These are phyloP conservation scores for Leptopilina myrica DNA, from an alignment of 2,888 invertebrate species.

Conservation along the genomic window DNA sequence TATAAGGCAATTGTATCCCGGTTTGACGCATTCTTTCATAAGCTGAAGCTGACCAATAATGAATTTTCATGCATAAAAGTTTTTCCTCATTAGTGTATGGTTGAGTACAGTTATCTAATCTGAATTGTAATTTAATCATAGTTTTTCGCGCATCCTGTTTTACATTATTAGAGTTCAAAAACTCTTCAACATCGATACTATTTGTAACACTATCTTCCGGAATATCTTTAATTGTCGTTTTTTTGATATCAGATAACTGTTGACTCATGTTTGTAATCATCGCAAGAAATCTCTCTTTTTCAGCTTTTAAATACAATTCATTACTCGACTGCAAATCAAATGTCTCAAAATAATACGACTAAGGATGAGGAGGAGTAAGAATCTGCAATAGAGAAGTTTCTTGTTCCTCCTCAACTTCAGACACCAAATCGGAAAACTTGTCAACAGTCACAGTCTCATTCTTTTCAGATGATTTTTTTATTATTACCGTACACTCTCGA, in stretches of 20 bases:
- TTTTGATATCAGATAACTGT: too few species aligned
- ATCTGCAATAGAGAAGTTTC: neutral
- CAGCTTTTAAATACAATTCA: neutral
- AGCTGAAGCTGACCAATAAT: too few species aligned
- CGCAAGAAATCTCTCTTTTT: too few species aligned
- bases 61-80: too few species aligned
- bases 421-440: neutral
- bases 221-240: too few species aligned
- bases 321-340: neutral
- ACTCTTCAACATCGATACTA: neutral
- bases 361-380: neutral
- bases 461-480: neutral
- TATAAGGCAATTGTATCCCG: too few species aligned
- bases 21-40: too few species aligned
- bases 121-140: neutral
- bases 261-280: too few species aligned
- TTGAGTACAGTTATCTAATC: neutral
- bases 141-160: neutral
- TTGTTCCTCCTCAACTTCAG: neutral
- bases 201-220: neutral
- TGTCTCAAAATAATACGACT: neutral
- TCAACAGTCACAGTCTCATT: neutral
- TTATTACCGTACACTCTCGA: too few species aligned
- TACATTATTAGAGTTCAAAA: neutral
- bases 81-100: too few species aligned